phyloP scores from a whole-genome alignment of 2,888 invertebrate genomes.

The Aphidius colemani region DNA sequence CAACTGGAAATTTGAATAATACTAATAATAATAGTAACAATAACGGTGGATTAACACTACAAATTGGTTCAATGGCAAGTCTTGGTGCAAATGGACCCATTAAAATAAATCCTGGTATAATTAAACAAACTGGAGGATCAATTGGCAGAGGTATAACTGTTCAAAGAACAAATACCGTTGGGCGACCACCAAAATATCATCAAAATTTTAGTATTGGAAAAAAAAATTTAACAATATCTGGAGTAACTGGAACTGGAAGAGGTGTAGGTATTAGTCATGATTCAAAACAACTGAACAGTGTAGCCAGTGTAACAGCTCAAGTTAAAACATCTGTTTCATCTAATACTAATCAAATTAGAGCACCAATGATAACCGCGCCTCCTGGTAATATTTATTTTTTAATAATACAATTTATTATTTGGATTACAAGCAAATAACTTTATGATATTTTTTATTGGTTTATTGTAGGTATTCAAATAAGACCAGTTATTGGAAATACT shows the following conservation, averaged over 20 bases:
- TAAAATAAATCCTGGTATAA: conserved; percentile 48
- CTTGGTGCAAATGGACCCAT: conserved; percentile 57
- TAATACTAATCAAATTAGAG: neutral
- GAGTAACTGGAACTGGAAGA: conserved; percentile 27
- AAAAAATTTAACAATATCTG: conserved; percentile 3
- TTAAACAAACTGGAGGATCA: conserved; percentile 30
- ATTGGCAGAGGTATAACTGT: conserved; percentile 29
- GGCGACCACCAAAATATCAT: conserved; percentile 8
- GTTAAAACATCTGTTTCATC: conserved; percentile 22
- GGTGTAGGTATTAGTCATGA: conserved; percentile 43
- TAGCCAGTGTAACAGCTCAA: conserved; percentile 26
- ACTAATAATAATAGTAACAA: neutral
- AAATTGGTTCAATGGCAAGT: conserved; percentile 59
- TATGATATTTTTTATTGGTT: too few species aligned
- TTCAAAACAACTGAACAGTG: conserved; percentile 27
- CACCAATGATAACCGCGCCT: neutral
- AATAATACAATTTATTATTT: too few species aligned
- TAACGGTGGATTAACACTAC: conserved; percentile 56
- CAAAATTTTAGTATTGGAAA: neutral
- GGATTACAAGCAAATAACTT: too few species aligned
- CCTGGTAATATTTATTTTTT: too few species aligned
- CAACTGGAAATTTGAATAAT: conserved; percentile 29
- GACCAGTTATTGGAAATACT: too few species aligned
- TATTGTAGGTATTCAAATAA: too few species aligned
- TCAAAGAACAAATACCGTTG: conserved; percentile 12